A percentile compares a stretch with the other conserved stretches of the same genome.
Conservation (phyloP, 2,113 vertebrate species). For the Cranoglanis bouderius region DNA sequence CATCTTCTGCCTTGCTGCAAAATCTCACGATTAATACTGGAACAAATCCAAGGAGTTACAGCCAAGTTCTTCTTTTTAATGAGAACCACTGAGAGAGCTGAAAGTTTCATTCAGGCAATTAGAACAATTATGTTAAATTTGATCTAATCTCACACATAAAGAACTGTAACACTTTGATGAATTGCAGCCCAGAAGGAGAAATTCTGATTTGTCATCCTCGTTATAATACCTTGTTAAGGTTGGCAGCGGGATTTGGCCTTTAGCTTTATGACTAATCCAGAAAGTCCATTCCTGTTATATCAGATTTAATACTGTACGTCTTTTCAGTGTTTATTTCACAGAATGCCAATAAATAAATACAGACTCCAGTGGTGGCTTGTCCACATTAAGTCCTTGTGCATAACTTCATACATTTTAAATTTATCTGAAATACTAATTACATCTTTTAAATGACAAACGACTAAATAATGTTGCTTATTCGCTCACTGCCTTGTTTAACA, state of each 20-base stretch:
- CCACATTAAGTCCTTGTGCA: neutral
- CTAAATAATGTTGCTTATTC: neutral
- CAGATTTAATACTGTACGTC: neutral
- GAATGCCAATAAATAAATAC: neutral
- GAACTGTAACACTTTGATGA: neutral
- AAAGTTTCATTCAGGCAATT: neutral
- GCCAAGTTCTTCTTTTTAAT: neutral
- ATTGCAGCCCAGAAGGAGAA: neutral
- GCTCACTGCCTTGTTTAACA: neutral
- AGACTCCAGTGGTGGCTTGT: neutral
- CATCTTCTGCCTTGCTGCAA: conserved; percentile 1
- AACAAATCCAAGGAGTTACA: neutral
- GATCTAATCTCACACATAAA: neutral
- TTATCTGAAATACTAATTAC: neutral
- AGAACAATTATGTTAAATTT: neutral
- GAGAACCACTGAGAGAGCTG: neutral
- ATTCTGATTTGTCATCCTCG: neutral
- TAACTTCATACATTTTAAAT: neutral
- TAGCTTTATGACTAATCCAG: neutral
- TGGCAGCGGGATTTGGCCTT: neutral
- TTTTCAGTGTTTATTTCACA: neutral
- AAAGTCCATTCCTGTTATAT: neutral
- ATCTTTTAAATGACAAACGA: neutral
- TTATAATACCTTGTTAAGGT: neutral
- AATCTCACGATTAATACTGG: neutral